These are phyloP conservation scores for Protaetia brevitarsis DNA, from an alignment of 1,140 invertebrate genomes.

Conservation along the genomic window DNA sequence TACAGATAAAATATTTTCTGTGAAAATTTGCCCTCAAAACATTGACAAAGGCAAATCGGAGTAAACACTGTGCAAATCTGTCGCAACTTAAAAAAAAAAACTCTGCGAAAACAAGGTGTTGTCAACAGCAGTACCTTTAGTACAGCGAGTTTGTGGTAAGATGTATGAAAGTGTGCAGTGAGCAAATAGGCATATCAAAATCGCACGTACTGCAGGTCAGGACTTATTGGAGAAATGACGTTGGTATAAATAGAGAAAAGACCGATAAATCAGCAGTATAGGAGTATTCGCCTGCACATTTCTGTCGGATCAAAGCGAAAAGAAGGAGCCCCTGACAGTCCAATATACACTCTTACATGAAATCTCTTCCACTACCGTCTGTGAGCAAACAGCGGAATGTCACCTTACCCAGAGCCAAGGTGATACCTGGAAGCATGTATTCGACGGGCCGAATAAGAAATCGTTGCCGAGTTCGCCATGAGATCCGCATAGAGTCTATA, in stretches of 20 bases:
- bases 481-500: constrained; percentile 98
- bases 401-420: constrained; percentile 90
- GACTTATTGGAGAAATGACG: constrained; percentile 99
- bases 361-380: constrained; percentile 97
- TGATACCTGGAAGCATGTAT: constrained; percentile 99
- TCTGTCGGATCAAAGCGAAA: constrained; percentile 99
- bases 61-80: too few relatives aligned
- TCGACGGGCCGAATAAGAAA: constrained; percentile 95
- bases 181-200: constrained; percentile 28
- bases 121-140: too few relatives aligned
- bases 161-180: too few relatives aligned
- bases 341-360: constrained; percentile 99
- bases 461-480: constrained; percentile 99
- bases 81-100: too few relatives aligned
- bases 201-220: too few relatives aligned
- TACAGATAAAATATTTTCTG: too few relatives aligned
- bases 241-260: constrained; percentile 98
- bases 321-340: constrained; percentile 97
- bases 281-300: constrained; percentile 97
- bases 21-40: too few relatives aligned
- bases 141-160: too few relatives aligned
- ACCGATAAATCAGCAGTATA: constrained; percentile 99
- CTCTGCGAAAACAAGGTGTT: too few relatives aligned
- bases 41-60: too few relatives aligned
- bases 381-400: constrained; percentile 91